phyloP scores from a whole-genome alignment of 1,140 invertebrate species.

The Wasmannia auropunctata region DNA sequence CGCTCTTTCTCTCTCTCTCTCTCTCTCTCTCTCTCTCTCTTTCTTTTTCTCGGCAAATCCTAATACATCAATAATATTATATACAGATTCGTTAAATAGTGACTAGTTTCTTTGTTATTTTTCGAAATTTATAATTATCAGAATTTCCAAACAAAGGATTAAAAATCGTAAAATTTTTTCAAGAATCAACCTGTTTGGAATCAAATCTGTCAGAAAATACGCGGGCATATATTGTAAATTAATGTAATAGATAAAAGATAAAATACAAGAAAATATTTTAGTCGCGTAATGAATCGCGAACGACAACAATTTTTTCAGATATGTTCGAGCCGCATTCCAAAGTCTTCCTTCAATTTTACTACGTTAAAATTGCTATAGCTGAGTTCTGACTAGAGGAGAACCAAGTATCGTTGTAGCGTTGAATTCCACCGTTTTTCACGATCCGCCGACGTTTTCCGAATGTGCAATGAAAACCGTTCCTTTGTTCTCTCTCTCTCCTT shows the following conservation, averaged over 20 bases:
- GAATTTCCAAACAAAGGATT: neutral
- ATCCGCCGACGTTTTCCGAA: constrained; percentile 33
- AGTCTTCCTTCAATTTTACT: constrained; percentile 22
- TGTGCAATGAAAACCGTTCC: constrained; percentile 1
- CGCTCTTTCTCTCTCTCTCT: constrained; percentile 2
- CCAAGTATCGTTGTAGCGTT: constrained; percentile 30
- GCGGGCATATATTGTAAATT: neutral
- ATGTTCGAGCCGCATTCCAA: constrained; percentile 9
- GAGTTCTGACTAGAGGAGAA: constrained; percentile 11
- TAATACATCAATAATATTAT: constrained; percentile 69
- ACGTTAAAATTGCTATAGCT: constrained; percentile 42
- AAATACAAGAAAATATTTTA: constrained; percentile 1
- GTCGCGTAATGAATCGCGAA: neutral
- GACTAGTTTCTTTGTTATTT: constrained; percentile 58
- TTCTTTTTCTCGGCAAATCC: constrained; percentile 15
- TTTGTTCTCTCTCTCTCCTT: neutral
- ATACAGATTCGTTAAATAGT: constrained; percentile 71
- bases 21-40: constrained; percentile 1
- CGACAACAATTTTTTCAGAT: constrained; percentile 13
- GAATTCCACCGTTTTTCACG: constrained; percentile 32
- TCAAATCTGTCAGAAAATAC: neutral
- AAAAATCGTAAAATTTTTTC: neutral
- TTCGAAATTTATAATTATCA: neutral
- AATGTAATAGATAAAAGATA: neutral
- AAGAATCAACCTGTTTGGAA: neutral